Evolutionary conservation across 2,113 vertebrate genomes (phyloP).

Genomic region (Hippocampus guttulatus): DNA sequence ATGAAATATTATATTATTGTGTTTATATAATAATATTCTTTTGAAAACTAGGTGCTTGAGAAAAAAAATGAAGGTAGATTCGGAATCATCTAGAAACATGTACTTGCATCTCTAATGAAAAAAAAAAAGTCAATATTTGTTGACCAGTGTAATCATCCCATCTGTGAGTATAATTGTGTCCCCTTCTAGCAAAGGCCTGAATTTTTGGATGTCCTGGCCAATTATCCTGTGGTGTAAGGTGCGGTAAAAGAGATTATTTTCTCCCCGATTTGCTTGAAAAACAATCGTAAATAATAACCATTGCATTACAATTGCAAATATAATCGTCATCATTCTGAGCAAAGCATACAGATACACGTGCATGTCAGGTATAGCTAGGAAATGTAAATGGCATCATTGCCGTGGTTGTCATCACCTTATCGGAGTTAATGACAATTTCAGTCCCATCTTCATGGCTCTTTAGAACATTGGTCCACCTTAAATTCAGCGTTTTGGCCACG

Average conservation of each 20-base stretch:
- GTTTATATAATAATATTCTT: too few relatives aligned
- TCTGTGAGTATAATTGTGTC: background rate
- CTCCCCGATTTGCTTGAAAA: background rate
- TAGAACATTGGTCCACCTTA: constrained; percentile 77
- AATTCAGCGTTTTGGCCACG: constrained; percentile 75
- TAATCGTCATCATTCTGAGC: background rate
- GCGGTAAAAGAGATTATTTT: background rate
- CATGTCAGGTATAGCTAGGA: background rate
- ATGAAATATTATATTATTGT: too few relatives aligned
- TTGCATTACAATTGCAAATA: background rate
- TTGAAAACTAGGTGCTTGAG: too few relatives aligned
- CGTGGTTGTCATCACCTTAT: constrained; percentile 71
- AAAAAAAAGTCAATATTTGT: too few relatives aligned
- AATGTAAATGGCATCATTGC: background rate
- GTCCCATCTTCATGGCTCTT: constrained; percentile 72
- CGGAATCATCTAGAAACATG: too few relatives aligned
- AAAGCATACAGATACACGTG: background rate
- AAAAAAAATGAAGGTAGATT: too few relatives aligned
- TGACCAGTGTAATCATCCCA: background rate
- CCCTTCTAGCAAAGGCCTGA: background rate
- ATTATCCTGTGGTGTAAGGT: background rate
- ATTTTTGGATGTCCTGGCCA: too few relatives aligned
- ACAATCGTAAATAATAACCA: background rate
- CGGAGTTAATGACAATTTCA: constrained; percentile 79
- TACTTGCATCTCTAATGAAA: too few relatives aligned